Percentiles rank a stretch among this genome's conserved stretches.
These are phyloP conservation scores for Fragum sueziense DNA, from an alignment of 2,888 invertebrate species.

Conservation along the genomic window DNA sequence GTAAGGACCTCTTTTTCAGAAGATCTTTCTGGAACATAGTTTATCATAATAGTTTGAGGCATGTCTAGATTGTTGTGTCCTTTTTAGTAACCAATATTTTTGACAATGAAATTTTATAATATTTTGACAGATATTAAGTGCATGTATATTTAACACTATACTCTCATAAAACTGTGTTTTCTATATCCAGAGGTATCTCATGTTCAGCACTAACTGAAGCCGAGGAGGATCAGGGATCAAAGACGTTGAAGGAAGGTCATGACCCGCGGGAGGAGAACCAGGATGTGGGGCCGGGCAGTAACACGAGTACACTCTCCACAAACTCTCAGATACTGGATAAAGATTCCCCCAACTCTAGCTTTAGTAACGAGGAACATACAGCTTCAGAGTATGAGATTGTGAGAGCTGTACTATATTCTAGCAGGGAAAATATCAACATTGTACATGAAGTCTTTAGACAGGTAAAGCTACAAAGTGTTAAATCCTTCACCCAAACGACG, in stretches of 20 bases:
- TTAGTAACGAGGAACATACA: constrained; percentile 74
- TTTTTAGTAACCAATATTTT: too few species aligned
- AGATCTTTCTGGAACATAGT: too few species aligned
- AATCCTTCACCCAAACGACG: neutral
- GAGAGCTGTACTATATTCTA: constrained; percentile 92
- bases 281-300: constrained; percentile 69
- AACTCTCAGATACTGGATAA: constrained; percentile 72
- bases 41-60: too few species aligned
- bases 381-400: constrained; percentile 85
- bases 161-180: neutral
- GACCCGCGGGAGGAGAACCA: constrained; percentile 54
- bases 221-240: constrained; percentile 50
- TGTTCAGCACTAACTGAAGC: constrained; percentile 60
- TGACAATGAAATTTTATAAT: too few species aligned
- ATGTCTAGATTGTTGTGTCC: too few species aligned
- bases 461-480: constrained; percentile 72
- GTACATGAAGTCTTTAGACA: constrained; percentile 96
- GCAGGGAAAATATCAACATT: constrained; percentile 95
- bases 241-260: constrained; percentile 54
- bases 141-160: too few species aligned
- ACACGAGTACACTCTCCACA: constrained; percentile 75
- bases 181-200: constrained; percentile 43
- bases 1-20: too few species aligned
- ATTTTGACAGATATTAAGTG: too few species aligned
- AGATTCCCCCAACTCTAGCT: constrained; percentile 74